Percentiles rank a stretch among this genome's conserved stretches.
Conservation (phyloP, 2,888 invertebrate species). For the Venusia cambrica region DNA sequence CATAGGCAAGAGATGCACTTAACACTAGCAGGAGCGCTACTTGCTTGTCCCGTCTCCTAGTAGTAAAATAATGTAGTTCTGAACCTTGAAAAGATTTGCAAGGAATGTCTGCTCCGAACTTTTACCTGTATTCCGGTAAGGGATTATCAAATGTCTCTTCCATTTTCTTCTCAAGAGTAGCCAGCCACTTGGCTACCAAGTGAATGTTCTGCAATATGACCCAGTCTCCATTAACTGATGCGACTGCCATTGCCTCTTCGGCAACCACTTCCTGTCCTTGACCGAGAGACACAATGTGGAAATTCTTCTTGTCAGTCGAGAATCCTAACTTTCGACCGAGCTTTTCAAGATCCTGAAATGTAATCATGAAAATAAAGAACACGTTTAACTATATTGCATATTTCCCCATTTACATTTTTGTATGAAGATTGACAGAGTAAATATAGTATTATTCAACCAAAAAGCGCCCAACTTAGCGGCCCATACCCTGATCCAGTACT, state of each 20-base stretch:
- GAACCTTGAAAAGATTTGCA: no score
- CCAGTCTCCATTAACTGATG: conserved; percentile 92
- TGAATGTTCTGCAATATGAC: conserved; percentile 96
- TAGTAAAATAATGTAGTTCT: no score
- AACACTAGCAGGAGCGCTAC: no score
- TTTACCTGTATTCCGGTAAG: conserved; percentile 79
- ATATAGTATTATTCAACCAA: no score
- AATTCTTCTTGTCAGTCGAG: conserved; percentile 88
- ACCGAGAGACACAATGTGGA: conserved; percentile 96
- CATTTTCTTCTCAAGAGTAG: conserved; percentile 93
- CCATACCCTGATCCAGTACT: no score
- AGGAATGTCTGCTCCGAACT: no score
- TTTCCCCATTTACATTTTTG: no score
- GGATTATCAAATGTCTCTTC: conserved; percentile 88
- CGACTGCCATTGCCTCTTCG: conserved; percentile 90
- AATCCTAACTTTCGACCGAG: conserved; percentile 91
- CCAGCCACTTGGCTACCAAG: conserved; percentile 94
- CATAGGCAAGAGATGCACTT: no score
- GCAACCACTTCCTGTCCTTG: conserved; percentile 97
- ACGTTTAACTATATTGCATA: not conserved
- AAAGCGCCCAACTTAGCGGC: no score
- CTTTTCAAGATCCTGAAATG: conserved; percentile 90
- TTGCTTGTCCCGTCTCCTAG: no score
- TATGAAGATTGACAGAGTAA: no score
- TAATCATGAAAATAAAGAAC: not conserved